Evolutionary conservation across 1,140 invertebrate genomes (phyloP), one percentile per base, ranked within the genome.

Genomic region (Sitophilus oryzae): DNA sequence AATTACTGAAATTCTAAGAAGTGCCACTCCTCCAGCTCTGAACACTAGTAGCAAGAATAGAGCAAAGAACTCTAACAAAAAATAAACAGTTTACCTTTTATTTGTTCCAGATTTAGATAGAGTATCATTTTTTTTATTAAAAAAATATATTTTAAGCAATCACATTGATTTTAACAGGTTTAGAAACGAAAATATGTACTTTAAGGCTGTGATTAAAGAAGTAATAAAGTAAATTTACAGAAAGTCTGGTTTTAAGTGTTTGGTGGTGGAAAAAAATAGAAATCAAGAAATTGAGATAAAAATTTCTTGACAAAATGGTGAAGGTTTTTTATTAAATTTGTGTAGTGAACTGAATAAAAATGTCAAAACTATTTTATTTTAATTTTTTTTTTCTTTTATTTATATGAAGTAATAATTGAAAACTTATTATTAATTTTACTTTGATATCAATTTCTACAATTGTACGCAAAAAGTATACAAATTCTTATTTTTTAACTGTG

Each of bases 1-100:
- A 22, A 57, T 63, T 3, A 59, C 52, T 2, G 48, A 60, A n/a
- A 45, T 58, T 14, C 45, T 63, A 18, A 46, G 52, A 43, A 60
- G 52, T 30, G 36, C 47, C 23, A 38, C 48, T 8, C 58, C 58
- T 1, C 61, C 58, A 15, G 50, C 60, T n/a, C 44, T 36, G 11
- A 59, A 45, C 25, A 60, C 57, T 1, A 53, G 54, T 43, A 48
- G 35, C 16, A 52, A 53, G 21, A 58, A 49, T 15, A 36, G 14
- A 22, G 40, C 10, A 1, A 46, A 55, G 15, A 14, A 21, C 5
- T 42, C 36, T 11, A 63, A 55, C n/a, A n/a, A n/a, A 14, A 60
- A 25, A n/a, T 45, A 57, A 5, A 47, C 40, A 3, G 25, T 60
- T 49, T 60, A 52, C 48, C 40, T 50, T 11, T 44, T 60, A 19